phyloP scores from a whole-genome alignment of 2,888 invertebrate species.

The Ecliptopera silaceata region DNA sequence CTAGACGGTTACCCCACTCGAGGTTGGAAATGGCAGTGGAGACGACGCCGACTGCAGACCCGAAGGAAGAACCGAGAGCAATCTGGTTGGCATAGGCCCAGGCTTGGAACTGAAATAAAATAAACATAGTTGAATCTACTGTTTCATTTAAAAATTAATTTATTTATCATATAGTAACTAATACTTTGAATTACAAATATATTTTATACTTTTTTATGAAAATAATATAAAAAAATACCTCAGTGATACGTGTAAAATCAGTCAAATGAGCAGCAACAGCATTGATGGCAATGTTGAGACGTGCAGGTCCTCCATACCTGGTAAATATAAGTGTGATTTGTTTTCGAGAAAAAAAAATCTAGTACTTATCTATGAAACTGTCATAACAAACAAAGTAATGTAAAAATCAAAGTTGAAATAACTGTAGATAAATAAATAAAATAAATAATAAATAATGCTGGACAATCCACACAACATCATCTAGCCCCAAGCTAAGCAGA shows the following conservation, averaged over 20 bases:
- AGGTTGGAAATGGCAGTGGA: constrained; percentile 55
- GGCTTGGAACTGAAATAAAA: constrained; percentile 59
- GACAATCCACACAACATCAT: too few species aligned
- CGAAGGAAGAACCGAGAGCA: constrained; percentile 51
- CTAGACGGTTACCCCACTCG: constrained; percentile 60
- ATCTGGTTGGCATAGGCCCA: constrained; percentile 64
- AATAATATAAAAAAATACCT: constrained; percentile 12
- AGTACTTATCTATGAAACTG: too few species aligned
- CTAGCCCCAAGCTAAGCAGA: too few species aligned
- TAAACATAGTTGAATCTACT: too few species aligned
- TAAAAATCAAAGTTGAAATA: too few species aligned
- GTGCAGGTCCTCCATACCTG: constrained; percentile 67
- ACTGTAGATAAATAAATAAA: too few species aligned
- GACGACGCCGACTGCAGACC: constrained; percentile 47
- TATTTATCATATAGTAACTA: neutral
- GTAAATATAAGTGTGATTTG: constrained; percentile 14
- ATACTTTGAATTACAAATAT: too few species aligned
- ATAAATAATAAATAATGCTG: too few species aligned
- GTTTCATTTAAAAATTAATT: too few species aligned
- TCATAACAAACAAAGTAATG: too few species aligned
- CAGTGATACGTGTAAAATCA: constrained; percentile 52
- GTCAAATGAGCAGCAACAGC: constrained; percentile 57
- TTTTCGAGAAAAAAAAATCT: too few species aligned
- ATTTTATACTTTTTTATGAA: too few species aligned
- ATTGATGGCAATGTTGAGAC: constrained; percentile 56